These are phyloP conservation scores for Mixornis gularis DNA, from an alignment of 2,113 vertebrate genomes.

Conservation along the genomic window DNA sequence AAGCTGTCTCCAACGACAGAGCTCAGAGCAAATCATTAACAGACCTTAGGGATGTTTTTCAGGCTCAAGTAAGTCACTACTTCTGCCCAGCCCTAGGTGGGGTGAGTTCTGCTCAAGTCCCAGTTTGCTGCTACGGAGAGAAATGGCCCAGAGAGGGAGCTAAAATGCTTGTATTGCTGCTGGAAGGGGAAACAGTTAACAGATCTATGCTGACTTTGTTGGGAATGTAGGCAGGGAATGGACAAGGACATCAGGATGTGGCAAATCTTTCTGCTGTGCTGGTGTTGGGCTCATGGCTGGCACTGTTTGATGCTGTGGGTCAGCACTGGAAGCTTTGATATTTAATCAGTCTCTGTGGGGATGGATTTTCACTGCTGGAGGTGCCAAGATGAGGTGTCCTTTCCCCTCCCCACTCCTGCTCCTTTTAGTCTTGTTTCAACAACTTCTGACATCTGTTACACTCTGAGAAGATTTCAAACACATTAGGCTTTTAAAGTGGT, in stretches of 20 bases:
- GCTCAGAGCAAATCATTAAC: neutral
- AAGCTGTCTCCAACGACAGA: neutral
- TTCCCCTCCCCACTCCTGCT: neutral
- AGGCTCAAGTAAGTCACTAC: neutral
- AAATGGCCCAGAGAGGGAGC: neutral
- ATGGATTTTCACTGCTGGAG: neutral
- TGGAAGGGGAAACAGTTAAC: neutral
- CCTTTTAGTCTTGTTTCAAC: neutral
- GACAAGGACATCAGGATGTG: neutral
- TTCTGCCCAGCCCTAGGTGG: neutral
- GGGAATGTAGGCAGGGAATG: neutral
- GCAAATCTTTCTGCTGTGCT: neutral
- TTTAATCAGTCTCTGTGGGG: neutral
- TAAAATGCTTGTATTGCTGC: neutral
- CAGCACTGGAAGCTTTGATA: neutral
- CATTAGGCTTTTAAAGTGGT: conserved; percentile 15
- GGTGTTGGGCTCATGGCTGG: fast-evolving
- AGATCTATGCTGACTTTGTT: neutral
- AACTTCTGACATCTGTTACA: neutral
- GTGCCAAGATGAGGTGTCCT: neutral
- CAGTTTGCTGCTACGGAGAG: neutral
- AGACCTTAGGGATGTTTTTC: neutral
- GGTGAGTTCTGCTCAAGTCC: neutral
- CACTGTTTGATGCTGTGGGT: neutral
- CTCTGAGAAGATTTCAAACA: neutral